Evolutionary conservation across 2,113 vertebrate species (phyloP).

Genomic region (Vidua chalybeata): DNA sequence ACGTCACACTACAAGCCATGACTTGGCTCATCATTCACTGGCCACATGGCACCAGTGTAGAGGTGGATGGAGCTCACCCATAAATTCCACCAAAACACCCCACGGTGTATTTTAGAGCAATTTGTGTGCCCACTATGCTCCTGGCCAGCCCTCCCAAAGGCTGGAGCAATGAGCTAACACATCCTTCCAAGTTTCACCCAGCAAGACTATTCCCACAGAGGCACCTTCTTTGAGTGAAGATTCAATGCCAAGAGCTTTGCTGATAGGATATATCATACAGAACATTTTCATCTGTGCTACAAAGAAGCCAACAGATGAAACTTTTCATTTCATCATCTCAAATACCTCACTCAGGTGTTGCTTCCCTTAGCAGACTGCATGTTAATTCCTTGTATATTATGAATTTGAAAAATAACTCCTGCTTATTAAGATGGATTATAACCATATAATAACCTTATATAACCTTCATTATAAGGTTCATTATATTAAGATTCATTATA

Average conservation of each 20-base stretch:
- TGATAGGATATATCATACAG: background rate
- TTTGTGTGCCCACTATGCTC: background rate
- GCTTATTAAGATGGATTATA: background rate
- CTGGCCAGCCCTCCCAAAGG: background rate
- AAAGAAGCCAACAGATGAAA: background rate
- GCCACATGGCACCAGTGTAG: background rate
- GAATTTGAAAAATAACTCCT: background rate
- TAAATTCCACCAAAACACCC: background rate
- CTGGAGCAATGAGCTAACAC: fast-evolving
- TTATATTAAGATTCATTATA: background rate
- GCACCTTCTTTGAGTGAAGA: background rate
- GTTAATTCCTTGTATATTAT: background rate
- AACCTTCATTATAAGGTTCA: no score
- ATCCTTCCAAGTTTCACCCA: background rate
- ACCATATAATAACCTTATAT: no score
- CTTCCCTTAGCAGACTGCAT: background rate
- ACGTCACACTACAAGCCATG: background rate
- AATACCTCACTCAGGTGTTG: background rate
- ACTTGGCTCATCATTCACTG: background rate
- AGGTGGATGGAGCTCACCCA: background rate
- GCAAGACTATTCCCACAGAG: no score
- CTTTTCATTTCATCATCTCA: background rate
- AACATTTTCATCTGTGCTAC: background rate
- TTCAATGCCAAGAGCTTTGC: background rate
- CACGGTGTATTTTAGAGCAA: background rate